Evolutionary conservation across 1,140 invertebrate genomes (phyloP), one percentile per base, ranked within the genome.

Genomic region (Varroa destructor): DNA sequence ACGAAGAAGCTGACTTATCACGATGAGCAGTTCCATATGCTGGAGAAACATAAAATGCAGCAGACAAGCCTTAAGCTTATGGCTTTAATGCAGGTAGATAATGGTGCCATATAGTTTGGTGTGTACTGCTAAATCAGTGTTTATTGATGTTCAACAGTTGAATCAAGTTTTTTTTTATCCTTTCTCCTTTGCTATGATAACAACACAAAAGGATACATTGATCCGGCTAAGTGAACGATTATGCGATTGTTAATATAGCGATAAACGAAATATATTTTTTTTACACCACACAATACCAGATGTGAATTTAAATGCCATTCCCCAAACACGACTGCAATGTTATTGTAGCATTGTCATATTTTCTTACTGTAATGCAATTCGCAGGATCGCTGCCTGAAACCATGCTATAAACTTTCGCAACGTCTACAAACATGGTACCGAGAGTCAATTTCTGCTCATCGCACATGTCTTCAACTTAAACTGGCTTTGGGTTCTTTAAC

Each of bases 1-100:
- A 70, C 61, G 37, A 67, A 67, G 37, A 75, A 55, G 40, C 73
- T 93, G 1, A 91, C 90, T 0, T 91, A 90, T 78, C 92, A 93
- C 78, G 91, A 94, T 81, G 91, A 93, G 80, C 90, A 93, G 79
- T 92, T 94, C 78, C 91, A 94, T 80, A 87, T 91, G 57, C 81
- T 94, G 67, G 91, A 93, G 82, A 85, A 90, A 77, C 77, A 74
- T 55, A 76, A 75, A 73, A 72, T 78, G 56, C 74, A 76, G 64
- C 72, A 75, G 51, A 74, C 74, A 55, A 73, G 74, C 58, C 74
- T 76, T 74, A 76, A 77, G 72, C 55, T 76, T 14, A 73, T 75
- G 46, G 55, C 73, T 54, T 55, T 77, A 36, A 43, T 77, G 10
- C 51, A 72, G 12, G 74, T 67, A 8, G 3, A 40, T 51, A 51